phyloP scores from a whole-genome alignment of 2,113 vertebrate species.

The Cichladusa arquata region DNA sequence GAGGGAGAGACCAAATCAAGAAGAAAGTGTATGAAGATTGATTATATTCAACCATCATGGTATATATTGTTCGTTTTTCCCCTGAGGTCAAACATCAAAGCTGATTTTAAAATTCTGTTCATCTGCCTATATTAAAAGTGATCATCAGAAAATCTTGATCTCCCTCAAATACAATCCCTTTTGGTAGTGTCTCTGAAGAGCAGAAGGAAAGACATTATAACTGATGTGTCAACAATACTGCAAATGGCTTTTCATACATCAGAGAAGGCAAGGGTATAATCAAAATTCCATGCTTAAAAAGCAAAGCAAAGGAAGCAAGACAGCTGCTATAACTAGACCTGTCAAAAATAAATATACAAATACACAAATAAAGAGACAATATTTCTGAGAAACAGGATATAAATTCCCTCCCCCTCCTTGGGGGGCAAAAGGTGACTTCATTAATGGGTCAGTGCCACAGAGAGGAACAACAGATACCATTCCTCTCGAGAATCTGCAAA shows the following conservation, averaged over 20 bases:
- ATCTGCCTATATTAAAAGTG: background rate
- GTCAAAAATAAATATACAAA: background rate
- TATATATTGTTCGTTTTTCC: background rate
- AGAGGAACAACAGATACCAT: background rate
- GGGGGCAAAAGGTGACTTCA: background rate
- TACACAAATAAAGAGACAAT: background rate
- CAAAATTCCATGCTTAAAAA: slow-evolving; percentile 21
- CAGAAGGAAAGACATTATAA: background rate
- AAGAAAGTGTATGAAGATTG: background rate
- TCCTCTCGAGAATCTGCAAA: background rate
- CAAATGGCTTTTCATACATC: slow-evolving; percentile 1
- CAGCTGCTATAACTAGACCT: background rate
- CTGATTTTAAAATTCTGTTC: background rate
- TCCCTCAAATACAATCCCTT: background rate
- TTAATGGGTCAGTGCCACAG: background rate
- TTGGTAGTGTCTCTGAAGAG: background rate
- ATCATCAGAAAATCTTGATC: background rate
- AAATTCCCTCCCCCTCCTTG: background rate
- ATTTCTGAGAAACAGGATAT: background rate
- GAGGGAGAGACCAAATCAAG: background rate
- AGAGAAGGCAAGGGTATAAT: slow-evolving; percentile 35
- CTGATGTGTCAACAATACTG: background rate
- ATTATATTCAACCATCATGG: background rate
- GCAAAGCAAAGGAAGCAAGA: slow-evolving; percentile 13
- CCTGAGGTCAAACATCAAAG: background rate